Conservation (phyloP, 2,797 vertebrate genomes). For the Falco naumanni region DNA sequence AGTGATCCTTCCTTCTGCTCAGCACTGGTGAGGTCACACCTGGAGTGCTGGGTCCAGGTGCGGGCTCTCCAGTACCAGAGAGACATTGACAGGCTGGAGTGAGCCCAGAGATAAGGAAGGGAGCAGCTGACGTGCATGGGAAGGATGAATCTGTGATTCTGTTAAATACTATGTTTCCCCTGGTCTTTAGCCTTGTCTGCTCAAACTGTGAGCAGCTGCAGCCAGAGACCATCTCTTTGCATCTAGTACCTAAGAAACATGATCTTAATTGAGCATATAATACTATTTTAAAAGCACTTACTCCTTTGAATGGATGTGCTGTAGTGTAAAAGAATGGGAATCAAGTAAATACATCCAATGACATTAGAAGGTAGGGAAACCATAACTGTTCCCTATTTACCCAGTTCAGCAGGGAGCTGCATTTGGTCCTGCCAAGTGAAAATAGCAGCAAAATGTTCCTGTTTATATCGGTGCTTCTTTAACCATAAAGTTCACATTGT, state of each 20-base stretch:
- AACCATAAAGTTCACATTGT: background rate
- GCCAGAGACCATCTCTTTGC: background rate
- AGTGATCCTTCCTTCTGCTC: background rate
- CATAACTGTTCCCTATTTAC: background rate
- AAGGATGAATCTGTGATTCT: background rate
- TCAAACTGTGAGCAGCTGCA: background rate
- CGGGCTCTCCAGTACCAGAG: background rate
- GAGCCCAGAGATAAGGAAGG: background rate
- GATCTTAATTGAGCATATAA: background rate
- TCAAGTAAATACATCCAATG: background rate
- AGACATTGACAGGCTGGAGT: background rate
- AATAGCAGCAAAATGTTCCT: slow-evolving; percentile 44
- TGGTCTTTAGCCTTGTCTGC: background rate
- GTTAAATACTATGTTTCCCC: background rate
- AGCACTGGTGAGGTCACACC: background rate
- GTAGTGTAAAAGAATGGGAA: background rate
- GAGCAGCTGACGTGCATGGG: background rate
- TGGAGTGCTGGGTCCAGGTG: background rate
- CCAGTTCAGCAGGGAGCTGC: slow-evolving; percentile 29
- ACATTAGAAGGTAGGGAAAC: background rate
- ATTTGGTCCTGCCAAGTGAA: slow-evolving; percentile 1
- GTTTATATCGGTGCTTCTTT: slow-evolving; percentile 30
- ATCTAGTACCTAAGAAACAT: background rate
- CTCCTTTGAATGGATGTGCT: background rate
- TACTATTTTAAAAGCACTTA: background rate